Percentiles rank a stretch among this genome's conserved stretches.
phyloP scores from a whole-genome alignment of 2,797 vertebrate genomes.

The Anas georgica region DNA sequence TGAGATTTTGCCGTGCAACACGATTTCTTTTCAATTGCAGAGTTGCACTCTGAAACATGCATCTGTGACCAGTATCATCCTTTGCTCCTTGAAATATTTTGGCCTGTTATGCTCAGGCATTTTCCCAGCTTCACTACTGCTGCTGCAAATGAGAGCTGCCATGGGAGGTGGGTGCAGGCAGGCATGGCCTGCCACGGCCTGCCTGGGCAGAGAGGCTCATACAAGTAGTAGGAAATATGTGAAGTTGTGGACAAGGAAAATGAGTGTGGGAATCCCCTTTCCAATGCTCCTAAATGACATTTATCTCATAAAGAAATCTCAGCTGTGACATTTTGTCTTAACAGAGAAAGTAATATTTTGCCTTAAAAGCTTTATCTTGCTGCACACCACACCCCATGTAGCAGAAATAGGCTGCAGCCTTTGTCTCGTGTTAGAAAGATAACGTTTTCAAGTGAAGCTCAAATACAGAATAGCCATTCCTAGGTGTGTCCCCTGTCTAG shows the following conservation, averaged over 20 bases:
- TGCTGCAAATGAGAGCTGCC: neutral
- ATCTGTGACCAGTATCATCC: neutral
- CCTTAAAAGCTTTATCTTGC: neutral
- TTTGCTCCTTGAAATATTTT: neutral
- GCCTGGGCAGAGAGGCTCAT: neutral
- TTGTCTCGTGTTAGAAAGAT: neutral
- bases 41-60: neutral
- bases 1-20: neutral
- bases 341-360: neutral
- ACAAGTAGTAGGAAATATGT: neutral
- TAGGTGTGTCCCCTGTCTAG: fast-evolving
- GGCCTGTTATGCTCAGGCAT: neutral
- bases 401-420: neutral
- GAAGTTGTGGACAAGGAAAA: neutral
- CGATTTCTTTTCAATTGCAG: neutral
- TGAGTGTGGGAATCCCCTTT: neutral
- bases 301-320: neutral
- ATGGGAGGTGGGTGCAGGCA: neutral
- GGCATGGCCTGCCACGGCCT: fast-evolving
- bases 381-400: neutral
- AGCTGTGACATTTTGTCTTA: neutral
- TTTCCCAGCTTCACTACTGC: neutral
- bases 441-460: neutral
- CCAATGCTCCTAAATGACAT: neutral
- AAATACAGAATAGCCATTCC: neutral